phyloP scores from a whole-genome alignment of 92 coral and sea anemone genomes.

The Actinernus sp. region DNA sequence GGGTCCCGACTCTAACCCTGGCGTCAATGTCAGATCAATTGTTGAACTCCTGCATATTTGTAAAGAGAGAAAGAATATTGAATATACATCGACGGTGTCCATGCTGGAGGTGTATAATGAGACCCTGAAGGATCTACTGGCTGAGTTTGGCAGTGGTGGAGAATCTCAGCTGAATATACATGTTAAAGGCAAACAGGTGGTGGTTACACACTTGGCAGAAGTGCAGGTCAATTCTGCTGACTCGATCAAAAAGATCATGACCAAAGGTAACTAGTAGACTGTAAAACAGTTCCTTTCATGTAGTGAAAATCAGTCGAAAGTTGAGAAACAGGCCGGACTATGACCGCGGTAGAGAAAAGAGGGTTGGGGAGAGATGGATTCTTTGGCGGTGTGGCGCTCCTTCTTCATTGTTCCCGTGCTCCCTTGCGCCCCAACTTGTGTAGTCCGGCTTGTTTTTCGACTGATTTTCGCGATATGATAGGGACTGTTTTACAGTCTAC shows the following conservation, averaged over 20 bases:
- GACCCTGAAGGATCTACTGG: constrained; percentile 74
- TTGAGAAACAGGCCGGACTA: no score
- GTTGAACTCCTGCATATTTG: constrained; percentile 76
- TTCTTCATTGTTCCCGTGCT: no score
- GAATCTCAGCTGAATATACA: constrained; percentile 62
- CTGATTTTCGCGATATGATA: no score
- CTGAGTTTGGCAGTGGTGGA: constrained; percentile 30
- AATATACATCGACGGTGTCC: constrained; percentile 79
- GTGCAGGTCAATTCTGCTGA: constrained; percentile 67
- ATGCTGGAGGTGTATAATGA: constrained; percentile 92
- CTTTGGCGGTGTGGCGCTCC: no score
- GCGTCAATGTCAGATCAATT: constrained; percentile 82
- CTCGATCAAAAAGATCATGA: constrained; percentile 76
- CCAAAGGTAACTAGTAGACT: constrained; percentile 79
- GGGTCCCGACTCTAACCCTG: constrained; percentile 86
- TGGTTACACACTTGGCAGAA: constrained; percentile 72
- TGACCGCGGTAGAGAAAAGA: no score
- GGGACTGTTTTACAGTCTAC: no score
- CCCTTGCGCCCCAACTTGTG: no score
- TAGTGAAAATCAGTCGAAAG: no score
- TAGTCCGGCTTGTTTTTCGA: no score
- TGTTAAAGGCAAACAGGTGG: constrained; percentile 63
- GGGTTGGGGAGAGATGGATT: no score
- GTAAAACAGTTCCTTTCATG: no score
- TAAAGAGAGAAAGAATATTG: constrained; percentile 69